phyloP scores from a whole-genome alignment of 2,888 invertebrate genomes.

The Habroteleia sp. region DNA sequence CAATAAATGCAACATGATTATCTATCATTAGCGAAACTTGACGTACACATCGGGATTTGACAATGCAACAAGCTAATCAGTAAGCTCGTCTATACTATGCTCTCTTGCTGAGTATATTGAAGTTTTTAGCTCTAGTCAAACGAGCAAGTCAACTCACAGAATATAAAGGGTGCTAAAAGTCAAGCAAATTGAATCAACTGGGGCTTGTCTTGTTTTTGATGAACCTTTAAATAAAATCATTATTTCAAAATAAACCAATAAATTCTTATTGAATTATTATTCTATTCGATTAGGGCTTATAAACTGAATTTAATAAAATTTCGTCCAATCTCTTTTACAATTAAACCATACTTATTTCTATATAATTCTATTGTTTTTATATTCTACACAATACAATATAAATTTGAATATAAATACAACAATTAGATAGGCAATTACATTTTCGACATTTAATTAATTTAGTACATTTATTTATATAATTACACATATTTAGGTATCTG shows the following conservation, averaged over 20 bases:
- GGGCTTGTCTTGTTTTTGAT: slow-evolving; percentile 59
- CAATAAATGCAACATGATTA: slow-evolving; percentile 49
- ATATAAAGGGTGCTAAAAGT: slow-evolving; percentile 63
- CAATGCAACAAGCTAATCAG: slow-evolving; percentile 67
- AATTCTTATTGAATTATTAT: slow-evolving; percentile 33
- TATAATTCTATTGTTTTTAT: too few relatives aligned
- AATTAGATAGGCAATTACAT: too few relatives aligned
- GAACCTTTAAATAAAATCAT: slow-evolving; percentile 61
- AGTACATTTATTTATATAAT: too few relatives aligned
- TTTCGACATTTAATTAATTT: too few relatives aligned
- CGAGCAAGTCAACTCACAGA: slow-evolving; percentile 53
- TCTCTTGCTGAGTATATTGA: slow-evolving; percentile 69
- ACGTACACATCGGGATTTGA: slow-evolving; percentile 38
- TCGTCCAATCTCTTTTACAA: too few relatives aligned
- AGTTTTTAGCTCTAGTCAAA: slow-evolving; percentile 67
- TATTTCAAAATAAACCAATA: slow-evolving; percentile 31
- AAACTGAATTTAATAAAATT: too few relatives aligned
- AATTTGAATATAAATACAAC: too few relatives aligned
- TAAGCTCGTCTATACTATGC: slow-evolving; percentile 60
- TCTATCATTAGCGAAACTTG: slow-evolving; percentile 55
- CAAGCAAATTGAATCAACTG: slow-evolving; percentile 66
- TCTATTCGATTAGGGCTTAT: too few relatives aligned
- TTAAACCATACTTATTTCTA: too few relatives aligned
- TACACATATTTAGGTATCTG: too few relatives aligned
- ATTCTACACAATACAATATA: too few relatives aligned